phyloP scores from a whole-genome alignment of 2,113 vertebrate genomes.

The Nesoenas mayeri region DNA sequence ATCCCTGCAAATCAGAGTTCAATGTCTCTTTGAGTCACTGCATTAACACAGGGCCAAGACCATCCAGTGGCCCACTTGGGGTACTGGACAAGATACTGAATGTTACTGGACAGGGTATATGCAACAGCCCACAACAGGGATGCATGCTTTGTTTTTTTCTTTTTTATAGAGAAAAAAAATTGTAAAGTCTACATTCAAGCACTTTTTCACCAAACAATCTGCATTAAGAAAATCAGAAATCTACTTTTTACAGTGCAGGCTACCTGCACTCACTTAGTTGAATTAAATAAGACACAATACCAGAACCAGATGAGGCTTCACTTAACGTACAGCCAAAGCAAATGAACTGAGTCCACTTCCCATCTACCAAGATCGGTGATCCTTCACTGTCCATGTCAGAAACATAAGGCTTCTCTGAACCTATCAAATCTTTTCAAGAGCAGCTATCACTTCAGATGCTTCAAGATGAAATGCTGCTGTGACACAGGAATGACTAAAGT shows the following conservation, averaged over 20 bases:
- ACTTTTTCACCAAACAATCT: not conserved
- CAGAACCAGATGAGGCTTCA: not conserved
- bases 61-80: fast-evolving
- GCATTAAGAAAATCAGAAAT: not conserved
- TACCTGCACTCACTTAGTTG: not conserved
- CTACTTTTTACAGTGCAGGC: not conserved
- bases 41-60: not conserved
- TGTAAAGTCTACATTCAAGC: not conserved
- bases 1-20: not conserved
- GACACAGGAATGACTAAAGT: not conserved
- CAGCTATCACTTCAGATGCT: not conserved
- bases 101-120: not conserved
- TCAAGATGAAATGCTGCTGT: not conserved
- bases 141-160: not conserved
- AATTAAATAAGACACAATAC: not conserved
- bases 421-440: not conserved
- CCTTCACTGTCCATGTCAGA: not conserved
- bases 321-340: not conserved
- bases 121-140: not conserved
- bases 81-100: not conserved
- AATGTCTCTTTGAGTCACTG: not conserved
- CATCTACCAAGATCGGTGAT: not conserved
- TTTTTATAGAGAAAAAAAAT: not conserved
- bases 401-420: not conserved
- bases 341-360: not conserved